These are phyloP conservation scores for Xenopus tropicalis DNA, from an alignment of 2,113 vertebrate species.

Conservation along the genomic window UCB_Xtro_10.0 CM004444.2:21773001-21773500, in stretches of 20 bases:
- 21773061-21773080: neutral
- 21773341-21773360: no score
- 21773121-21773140: neutral
- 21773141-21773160: neutral
- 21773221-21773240: neutral
- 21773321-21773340: no score
- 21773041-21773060: neutral
- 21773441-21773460: no score
- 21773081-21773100: neutral
- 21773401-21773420: no score
- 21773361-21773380: no score
- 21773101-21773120: neutral
- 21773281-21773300: neutral
- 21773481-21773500: no score
- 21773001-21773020: no score
- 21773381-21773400: no score
- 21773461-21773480: no score
- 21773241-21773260: neutral
- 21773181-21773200: neutral
- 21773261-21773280: neutral
- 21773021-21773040: no score
- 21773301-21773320: neutral
- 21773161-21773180: constrained; percentile 3
- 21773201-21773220: constrained; percentile 1
- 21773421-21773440: no score